phyloP scores from a whole-genome alignment of 1,140 invertebrate genomes.

The Muscidifurax raptorellus region DNA sequence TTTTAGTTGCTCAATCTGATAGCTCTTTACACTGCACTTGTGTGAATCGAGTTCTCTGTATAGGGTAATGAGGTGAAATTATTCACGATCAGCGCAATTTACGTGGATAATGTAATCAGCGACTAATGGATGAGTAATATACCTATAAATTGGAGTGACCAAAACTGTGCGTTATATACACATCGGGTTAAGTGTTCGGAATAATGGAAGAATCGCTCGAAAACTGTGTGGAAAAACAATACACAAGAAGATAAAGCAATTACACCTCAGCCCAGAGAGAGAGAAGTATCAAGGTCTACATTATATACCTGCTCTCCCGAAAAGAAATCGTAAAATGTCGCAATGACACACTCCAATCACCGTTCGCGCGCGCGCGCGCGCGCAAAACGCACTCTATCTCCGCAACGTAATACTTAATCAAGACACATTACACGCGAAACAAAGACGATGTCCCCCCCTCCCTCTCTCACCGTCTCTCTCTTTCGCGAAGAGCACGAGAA shows the following conservation, averaged over 20 bases:
- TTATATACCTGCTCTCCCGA: conserved; percentile 22
- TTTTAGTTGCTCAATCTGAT: no score
- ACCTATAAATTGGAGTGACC: no score
- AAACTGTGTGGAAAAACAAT: not conserved
- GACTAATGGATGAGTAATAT: no score
- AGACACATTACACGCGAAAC: conserved; percentile 50
- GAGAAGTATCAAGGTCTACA: not conserved
- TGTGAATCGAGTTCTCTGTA: no score
- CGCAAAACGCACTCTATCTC: conserved; percentile 18
- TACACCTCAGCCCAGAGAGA: not conserved
- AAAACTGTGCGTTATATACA: no score
- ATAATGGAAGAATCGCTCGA: no score
- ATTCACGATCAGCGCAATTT: no score
- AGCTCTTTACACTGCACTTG: no score
- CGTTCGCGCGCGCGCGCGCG: not conserved
- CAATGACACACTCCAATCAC: conserved; percentile 36
- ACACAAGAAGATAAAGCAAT: not conserved
- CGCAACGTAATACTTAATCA: conserved; percentile 49
- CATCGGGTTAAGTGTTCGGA: no score
- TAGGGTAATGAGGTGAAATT: no score
- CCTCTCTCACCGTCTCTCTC: no score
- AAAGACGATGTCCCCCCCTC: conserved; percentile 31
- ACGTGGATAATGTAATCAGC: no score
- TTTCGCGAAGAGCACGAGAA: conserved; percentile 1
- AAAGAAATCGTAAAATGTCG: conserved; percentile 50